Evolutionary conservation across 2,888 invertebrate species (phyloP).

Genomic region (Pelosia muscerda): DNA sequence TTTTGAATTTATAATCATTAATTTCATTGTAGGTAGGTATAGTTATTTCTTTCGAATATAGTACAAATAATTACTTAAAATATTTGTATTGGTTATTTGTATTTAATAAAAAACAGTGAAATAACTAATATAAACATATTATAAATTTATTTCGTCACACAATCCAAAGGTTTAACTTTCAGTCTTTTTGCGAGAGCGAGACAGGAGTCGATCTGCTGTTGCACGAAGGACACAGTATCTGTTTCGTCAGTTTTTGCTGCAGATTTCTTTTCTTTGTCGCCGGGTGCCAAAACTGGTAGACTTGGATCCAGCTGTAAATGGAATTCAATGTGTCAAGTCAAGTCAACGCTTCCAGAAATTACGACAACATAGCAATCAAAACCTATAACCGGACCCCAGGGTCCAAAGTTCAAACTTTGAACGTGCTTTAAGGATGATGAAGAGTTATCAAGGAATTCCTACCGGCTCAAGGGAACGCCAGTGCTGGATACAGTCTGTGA

Average conservation of each 20-base stretch:
- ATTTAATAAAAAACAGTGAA: not conserved
- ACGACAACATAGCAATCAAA: no score
- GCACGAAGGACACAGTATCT: conserved; percentile 93
- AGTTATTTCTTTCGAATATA: no score
- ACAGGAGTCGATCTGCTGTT: conserved; percentile 91
- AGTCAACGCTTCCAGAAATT: no score
- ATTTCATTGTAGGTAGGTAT: no score
- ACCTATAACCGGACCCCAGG: no score
- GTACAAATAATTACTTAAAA: not conserved
- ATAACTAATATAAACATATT: not conserved
- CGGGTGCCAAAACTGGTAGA: conserved; percentile 92
- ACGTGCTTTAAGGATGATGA: no score
- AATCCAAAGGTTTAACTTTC: conserved; percentile 82
- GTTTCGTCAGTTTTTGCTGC: conserved; percentile 89
- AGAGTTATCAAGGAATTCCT: no score
- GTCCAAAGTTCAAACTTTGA: no score
- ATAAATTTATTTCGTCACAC: conserved; percentile 26
- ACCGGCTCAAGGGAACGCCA: conserved; percentile 25
- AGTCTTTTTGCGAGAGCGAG: conserved; percentile 86
- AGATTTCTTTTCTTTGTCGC: conserved; percentile 93
- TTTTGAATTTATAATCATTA: no score
- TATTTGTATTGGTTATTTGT: not conserved
- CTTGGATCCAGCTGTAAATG: conserved; percentile 86
- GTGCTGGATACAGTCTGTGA: conserved; percentile 22
- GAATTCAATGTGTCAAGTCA: no score